phyloP scores from a whole-genome alignment of 30 jellyfish, hydroid and myxozoan genomes.

The Nemopilema nomurai region DNA sequence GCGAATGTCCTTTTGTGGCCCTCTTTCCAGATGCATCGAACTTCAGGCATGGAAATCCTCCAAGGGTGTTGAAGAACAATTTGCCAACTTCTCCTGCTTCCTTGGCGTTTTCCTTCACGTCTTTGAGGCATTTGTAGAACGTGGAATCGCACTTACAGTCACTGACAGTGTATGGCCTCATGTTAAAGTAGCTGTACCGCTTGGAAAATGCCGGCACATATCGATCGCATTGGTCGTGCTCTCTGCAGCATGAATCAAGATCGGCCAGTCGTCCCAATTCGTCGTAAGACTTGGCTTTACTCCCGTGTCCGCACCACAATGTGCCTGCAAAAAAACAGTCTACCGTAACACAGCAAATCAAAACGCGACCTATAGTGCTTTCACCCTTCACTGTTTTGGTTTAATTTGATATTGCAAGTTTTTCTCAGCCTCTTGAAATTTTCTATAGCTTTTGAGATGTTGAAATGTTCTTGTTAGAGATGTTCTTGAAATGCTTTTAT shows the following conservation, averaged over 20 bases:
- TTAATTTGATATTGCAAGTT: no score
- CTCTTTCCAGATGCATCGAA: neutral
- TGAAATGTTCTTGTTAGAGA: no score
- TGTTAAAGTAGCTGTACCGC: constrained; percentile 12
- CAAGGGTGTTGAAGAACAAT: constrained; percentile 8
- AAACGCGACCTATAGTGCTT: neutral
- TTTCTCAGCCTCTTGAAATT: no score
- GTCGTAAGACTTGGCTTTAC: constrained; percentile 8
- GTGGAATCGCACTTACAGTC: constrained; percentile 48
- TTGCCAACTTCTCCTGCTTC: constrained; percentile 24
- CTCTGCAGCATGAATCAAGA: constrained; percentile 40
- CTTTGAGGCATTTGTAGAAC: constrained; percentile 40
- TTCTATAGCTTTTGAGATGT: no score
- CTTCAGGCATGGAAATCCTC: constrained; percentile 19
- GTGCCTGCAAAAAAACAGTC: constrained; percentile 16
- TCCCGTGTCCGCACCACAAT: constrained; percentile 55
- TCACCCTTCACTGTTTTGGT: no score
- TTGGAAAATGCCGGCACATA: neutral
- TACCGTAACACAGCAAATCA: neutral
- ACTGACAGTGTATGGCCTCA: constrained; percentile 15
- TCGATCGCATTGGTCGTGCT: constrained; percentile 33
- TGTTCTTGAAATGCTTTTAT: no score
- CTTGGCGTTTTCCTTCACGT: constrained; percentile 2
- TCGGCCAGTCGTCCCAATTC: constrained; percentile 47
- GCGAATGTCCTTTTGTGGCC: constrained; percentile 26